phyloP scores from a whole-genome alignment of 2,113 vertebrate genomes.

The Thomomys bottae region DNA sequence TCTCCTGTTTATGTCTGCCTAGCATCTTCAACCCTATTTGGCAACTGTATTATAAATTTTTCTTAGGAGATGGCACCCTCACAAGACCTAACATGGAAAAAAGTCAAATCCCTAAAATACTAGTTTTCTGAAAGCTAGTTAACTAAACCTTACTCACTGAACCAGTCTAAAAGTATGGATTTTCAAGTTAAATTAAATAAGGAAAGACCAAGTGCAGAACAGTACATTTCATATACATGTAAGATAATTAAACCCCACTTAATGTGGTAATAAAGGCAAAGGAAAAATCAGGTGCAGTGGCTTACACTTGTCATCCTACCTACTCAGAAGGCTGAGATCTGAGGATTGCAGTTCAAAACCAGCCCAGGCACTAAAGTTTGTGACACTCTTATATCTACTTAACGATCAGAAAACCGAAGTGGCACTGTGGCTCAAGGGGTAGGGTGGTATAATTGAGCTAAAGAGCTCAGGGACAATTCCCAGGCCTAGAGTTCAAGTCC shows the following conservation, averaged over 20 bases:
- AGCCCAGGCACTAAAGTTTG: too few species aligned
- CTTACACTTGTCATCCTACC: too few species aligned
- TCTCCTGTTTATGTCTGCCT: conserved; percentile 28
- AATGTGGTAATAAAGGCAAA: conserved; percentile 30
- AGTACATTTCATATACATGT: neutral
- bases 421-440: too few species aligned
- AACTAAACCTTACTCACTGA: conserved; percentile 47
- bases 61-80: neutral
- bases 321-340: too few species aligned
- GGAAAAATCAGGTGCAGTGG: too few species aligned
- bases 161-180: conserved; percentile 11
- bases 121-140: neutral
- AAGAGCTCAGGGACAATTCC: too few species aligned
- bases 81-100: neutral
- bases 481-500: too few species aligned
- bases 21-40: neutral
- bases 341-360: too few species aligned
- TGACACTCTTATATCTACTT: too few species aligned
- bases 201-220: conserved; percentile 18
- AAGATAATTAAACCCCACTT: neutral
- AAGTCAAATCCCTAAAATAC: neutral
- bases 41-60: conserved; percentile 4
- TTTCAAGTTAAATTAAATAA: neutral
- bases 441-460: too few species aligned
- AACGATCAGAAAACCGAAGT: too few species aligned